Conservation (phyloP, 2,113 vertebrate genomes). For the Crotalus helleri region DNA sequence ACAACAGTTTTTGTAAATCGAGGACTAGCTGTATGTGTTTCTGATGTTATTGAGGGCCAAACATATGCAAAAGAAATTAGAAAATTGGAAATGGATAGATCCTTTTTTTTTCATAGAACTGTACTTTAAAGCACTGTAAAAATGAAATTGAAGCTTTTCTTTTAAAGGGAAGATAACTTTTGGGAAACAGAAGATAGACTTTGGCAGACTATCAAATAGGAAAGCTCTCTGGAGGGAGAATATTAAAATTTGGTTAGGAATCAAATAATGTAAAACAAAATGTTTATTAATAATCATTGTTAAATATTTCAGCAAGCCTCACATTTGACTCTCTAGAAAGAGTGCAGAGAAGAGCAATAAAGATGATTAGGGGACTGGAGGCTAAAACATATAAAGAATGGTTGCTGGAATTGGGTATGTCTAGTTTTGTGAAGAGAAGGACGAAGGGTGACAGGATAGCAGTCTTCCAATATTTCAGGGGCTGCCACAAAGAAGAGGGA, state of each 20-base stretch:
- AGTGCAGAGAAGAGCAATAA: too few relatives aligned
- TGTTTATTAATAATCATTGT: neutral
- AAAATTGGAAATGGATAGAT: neutral
- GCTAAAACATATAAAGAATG: too few relatives aligned
- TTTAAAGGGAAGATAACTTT: neutral
- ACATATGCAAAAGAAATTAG: neutral
- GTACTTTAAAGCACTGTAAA: neutral
- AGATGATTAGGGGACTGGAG: too few relatives aligned
- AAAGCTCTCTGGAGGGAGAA: neutral
- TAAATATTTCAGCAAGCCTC: neutral
- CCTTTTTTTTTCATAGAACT: neutral
- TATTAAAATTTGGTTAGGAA: neutral
- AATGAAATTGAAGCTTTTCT: neutral
- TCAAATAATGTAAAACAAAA: neutral
- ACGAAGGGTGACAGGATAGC: too few relatives aligned
- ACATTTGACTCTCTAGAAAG: neutral
- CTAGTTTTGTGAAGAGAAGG: too few relatives aligned
- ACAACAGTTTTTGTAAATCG: neutral
- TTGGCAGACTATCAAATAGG: neutral
- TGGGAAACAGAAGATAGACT: neutral
- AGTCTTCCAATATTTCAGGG: too few relatives aligned
- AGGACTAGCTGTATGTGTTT: neutral
- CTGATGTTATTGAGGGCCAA: neutral
- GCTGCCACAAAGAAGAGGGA: too few relatives aligned
- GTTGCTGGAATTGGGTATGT: too few relatives aligned